These are phyloP conservation scores for Raja brachyura DNA, from an alignment of 2,113 vertebrate species.

Conservation along the genomic window DNA sequence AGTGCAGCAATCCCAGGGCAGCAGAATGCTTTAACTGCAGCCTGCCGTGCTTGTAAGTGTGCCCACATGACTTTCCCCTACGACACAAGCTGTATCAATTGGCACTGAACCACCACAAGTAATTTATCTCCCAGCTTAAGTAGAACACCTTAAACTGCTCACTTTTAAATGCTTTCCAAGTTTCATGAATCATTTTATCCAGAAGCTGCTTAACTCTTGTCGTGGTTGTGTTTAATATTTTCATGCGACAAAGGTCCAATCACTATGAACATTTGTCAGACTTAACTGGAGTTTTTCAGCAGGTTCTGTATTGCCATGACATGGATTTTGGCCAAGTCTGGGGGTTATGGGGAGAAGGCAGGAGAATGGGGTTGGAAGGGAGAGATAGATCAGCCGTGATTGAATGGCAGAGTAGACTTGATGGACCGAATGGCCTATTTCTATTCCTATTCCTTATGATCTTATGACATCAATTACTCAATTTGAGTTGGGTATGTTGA, in stretches of 20 bases:
- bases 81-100: constrained; percentile 57
- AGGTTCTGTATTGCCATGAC: not conserved
- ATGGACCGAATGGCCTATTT: too few species aligned
- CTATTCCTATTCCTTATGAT: too few species aligned
- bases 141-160: not conserved
- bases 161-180: not conserved
- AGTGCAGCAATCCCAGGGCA: constrained; percentile 96
- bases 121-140: not conserved
- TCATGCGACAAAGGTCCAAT: not conserved
- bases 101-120: not conserved
- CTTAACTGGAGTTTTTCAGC: too few species aligned
- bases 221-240: not conserved
- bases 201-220: not conserved
- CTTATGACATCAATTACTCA: too few species aligned
- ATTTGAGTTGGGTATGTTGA: not conserved
- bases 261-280: not conserved
- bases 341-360: too few species aligned
- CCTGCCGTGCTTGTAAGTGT: constrained; percentile 52
- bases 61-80: constrained; percentile 67
- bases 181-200: not conserved
- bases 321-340: not conserved
- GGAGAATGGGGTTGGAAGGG: too few species aligned
- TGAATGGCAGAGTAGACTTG: too few species aligned
- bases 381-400: too few species aligned
- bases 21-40: constrained; percentile 66